These are phyloP conservation scores for Bombus picipes DNA, from an alignment of 1,140 invertebrate species.

Conservation along the genomic window DNA sequence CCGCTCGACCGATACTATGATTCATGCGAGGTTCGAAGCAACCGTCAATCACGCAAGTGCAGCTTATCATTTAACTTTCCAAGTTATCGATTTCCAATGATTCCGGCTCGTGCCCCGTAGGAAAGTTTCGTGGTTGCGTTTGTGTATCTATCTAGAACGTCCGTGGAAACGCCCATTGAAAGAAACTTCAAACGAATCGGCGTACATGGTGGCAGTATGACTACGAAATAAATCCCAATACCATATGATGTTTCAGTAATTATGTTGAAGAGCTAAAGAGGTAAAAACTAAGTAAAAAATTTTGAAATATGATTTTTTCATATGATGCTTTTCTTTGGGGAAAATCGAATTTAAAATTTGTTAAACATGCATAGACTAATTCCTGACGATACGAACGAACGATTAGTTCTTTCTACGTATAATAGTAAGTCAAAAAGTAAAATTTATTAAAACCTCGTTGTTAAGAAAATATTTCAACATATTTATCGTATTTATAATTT, in stretches of 20 bases:
- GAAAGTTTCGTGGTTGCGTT: background rate
- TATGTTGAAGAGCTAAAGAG: no score
- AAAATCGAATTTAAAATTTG: no score
- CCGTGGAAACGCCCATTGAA: conserved; percentile 3
- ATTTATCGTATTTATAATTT: no score
- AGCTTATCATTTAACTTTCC: conserved; percentile 39
- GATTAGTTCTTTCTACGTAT: no score
- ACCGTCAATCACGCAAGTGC: conserved; percentile 27
- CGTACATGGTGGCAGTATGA: background rate
- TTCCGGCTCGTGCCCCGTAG: background rate
- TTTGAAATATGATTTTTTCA: no score
- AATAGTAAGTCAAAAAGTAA: no score
- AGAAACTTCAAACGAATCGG: conserved; percentile 27
- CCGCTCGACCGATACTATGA: conserved; percentile 20
- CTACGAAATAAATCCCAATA: conserved; percentile 26
- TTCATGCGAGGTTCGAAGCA: conserved; percentile 19
- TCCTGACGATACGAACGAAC: no score
- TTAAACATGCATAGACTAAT: no score
- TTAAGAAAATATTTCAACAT: no score
- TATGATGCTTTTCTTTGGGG: no score
- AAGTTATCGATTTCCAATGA: conserved; percentile 46
- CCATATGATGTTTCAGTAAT: background rate
- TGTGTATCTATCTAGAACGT: background rate
- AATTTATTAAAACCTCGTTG: no score
- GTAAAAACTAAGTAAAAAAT: no score